Conservation (phyloP, 2,113 vertebrate species). For the Coptodon bakossiorum region DNA sequence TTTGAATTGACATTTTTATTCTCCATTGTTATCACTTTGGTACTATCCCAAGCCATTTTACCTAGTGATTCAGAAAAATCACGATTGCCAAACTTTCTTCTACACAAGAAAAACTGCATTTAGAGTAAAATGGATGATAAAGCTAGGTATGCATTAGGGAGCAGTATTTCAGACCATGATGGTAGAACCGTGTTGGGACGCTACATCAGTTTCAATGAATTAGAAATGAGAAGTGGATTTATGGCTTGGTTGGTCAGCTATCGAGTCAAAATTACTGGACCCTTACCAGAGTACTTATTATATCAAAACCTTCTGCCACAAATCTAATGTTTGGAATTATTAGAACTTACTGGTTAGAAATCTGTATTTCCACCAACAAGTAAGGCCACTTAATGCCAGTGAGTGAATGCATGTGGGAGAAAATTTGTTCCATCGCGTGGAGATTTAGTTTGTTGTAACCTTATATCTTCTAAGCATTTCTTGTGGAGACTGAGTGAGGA, state of each 20-base stretch:
- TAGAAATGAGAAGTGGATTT: background rate
- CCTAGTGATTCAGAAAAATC: no score
- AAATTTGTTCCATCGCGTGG: constrained; percentile 58
- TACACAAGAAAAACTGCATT: background rate
- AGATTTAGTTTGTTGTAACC: constrained; percentile 56
- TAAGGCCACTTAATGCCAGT: constrained; percentile 33
- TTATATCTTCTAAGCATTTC: constrained; percentile 45
- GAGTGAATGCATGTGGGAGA: constrained; percentile 56
- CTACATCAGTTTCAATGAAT: background rate
- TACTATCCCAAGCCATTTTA: no score
- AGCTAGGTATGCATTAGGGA: background rate
- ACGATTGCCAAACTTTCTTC: background rate
- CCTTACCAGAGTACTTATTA: background rate
- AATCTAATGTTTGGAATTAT: constrained; percentile 43
- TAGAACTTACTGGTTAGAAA: constrained; percentile 23
- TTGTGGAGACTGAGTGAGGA: constrained; percentile 24
- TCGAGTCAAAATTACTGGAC: background rate
- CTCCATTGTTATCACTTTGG: background rate
- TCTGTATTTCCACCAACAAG: constrained; percentile 21
- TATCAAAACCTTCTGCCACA: constrained; percentile 3
- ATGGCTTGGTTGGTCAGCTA: background rate
- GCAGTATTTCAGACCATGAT: background rate
- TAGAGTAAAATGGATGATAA: background rate
- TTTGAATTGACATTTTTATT: background rate
- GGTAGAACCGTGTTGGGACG: background rate